These are phyloP conservation scores for Odocoileus hemionus DNA, from an alignment of 2,113 vertebrate species.

Conservation along the genomic window DNA sequence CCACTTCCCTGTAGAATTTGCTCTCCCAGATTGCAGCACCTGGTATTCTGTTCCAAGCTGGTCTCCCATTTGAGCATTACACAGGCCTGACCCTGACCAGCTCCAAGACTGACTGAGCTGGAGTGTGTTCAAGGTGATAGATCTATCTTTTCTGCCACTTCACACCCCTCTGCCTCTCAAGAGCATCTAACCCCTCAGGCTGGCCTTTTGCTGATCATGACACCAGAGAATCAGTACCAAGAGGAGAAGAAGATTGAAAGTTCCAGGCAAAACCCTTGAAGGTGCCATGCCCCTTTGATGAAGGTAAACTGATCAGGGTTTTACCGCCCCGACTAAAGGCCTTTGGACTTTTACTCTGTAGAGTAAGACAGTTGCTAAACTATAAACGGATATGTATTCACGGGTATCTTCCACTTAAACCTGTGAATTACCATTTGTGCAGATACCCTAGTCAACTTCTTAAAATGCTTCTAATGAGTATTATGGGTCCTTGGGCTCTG, in stretches of 20 bases:
- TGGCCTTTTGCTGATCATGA: neutral
- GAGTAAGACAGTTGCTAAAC: neutral
- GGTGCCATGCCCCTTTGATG: neutral
- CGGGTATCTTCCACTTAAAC: neutral
- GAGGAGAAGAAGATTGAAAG: neutral
- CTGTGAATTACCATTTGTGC: neutral
- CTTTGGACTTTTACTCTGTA: neutral
- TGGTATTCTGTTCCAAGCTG: neutral
- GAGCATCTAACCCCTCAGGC: neutral
- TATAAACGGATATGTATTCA: neutral
- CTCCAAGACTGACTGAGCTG: neutral
- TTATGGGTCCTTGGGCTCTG: neutral
- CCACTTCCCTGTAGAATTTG: neutral
- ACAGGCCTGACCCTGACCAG: neutral
- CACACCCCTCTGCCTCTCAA: neutral
- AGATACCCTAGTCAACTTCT: neutral
- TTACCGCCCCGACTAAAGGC: neutral
- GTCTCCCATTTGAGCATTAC: neutral
- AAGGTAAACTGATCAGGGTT: neutral
- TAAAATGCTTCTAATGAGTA: neutral
- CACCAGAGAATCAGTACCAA: neutral
- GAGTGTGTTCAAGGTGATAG: neutral
- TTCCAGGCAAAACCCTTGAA: neutral
- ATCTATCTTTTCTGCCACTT: neutral
- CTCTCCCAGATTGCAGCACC: neutral